These are phyloP conservation scores for Strigamia maritima DNA, from an alignment of 2,888 invertebrate species.

Conservation along the genomic window DNA sequence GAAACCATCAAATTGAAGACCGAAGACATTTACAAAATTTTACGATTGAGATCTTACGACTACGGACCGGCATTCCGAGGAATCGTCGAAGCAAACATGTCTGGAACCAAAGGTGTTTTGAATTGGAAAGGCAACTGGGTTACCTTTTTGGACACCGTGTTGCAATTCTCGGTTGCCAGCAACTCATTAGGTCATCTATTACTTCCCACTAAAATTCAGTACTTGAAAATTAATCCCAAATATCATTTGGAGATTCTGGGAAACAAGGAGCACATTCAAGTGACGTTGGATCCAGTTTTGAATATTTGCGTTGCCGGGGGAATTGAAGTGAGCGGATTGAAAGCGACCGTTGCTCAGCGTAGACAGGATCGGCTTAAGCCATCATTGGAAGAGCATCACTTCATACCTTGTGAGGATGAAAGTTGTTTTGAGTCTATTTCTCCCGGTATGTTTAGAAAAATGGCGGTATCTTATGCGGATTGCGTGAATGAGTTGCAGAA, in stretches of 20 bases:
- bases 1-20: constrained; percentile 53
- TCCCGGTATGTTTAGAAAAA: not conserved
- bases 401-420: constrained; percentile 65
- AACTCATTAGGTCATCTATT: constrained; percentile 72
- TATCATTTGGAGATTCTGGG: constrained; percentile 57
- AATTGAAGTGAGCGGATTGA: constrained; percentile 81
- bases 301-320: constrained; percentile 77
- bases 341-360: constrained; percentile 82
- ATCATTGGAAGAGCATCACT: constrained; percentile 79
- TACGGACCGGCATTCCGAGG: constrained; percentile 80
- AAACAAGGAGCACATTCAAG: constrained; percentile 48
- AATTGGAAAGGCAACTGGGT: constrained; percentile 91
- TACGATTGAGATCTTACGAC: constrained; percentile 80
- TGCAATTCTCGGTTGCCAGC: constrained; percentile 84
- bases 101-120: constrained; percentile 66
- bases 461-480: not conserved
- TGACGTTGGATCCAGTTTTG: constrained; percentile 67
- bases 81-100: constrained; percentile 68
- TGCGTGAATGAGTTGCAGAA: constrained; percentile 49
- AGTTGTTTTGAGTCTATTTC: not conserved
- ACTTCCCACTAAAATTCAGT: constrained; percentile 81
- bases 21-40: constrained; percentile 80
- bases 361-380: constrained; percentile 67
- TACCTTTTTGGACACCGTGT: constrained; percentile 91
- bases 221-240: constrained; percentile 73